Base-by-base conservation (phyloP, 2,888 invertebrate genomes). In the Rapana venosa region DNA sequence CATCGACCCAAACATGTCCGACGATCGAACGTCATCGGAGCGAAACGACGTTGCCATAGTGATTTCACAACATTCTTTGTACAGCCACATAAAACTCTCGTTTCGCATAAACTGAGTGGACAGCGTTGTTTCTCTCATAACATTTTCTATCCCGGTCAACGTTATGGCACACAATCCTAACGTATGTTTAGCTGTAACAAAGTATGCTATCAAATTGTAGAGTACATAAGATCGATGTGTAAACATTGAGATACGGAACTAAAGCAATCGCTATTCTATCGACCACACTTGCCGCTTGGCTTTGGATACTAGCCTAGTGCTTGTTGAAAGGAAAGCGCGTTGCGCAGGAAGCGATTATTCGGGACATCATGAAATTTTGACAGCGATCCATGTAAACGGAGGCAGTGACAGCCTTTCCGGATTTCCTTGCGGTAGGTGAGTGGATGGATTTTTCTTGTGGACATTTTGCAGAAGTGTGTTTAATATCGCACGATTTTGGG, bases 181-280 rank as follows among this genome's bases (percentile, higher is more conserved):
- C 47, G 30, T 11, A 8, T 47, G 13, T 26, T 13, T 26, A 5
- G 35, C 20, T 15, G 17, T 15, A 30, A 35, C 15, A 79, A 79
- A 15, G 32, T 32, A 32, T 17, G 35, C 13, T 15, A 32, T 32
- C 32, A 13, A 26, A 11, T 20, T 79, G 47, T 79, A 32, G 0
- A 83, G 22, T 6, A 83, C 1, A 8, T 22, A 83, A 47, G 17
- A 36, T 83, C 11, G 6, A 5, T 26, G 81, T n/a, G 26, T 4
- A 47, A 83, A 32, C 74, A 47, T 26, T 11, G 47, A 83, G 32
- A 83, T 83, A 47, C 81, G 81, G 26, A 83, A 83, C 81, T 83
- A 47, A 83, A 74, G 15, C 1, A 20, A 30, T 17, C 5, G 15
- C n/a, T 5, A 20, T 32, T 32, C 74, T n/a, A 26, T n/a, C n/a